Conservation (phyloP, 1,140 invertebrate genomes). For the Trachymyrmex septentrionalis region DNA sequence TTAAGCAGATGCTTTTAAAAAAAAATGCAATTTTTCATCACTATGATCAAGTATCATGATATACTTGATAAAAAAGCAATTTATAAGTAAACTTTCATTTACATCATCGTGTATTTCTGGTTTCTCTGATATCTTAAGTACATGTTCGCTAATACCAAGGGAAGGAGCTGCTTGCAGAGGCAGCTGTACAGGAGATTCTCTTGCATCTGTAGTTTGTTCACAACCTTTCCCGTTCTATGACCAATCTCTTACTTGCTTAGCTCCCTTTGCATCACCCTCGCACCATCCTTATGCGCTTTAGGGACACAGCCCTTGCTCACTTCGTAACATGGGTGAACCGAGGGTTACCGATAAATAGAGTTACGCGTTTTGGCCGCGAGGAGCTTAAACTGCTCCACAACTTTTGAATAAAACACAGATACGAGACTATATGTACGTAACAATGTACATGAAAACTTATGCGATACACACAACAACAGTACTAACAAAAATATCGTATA, state of each 20-base stretch:
- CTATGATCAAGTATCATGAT: not conserved
- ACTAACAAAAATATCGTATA: not conserved
- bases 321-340: conserved; percentile 37
- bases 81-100: conserved; percentile 23
- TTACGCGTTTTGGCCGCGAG: conserved; percentile 41
- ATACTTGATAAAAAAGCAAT: conserved; percentile 5
- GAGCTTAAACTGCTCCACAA: conserved; percentile 28
- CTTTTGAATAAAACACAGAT: conserved; percentile 38
- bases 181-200: conserved; percentile 36
- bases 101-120: not conserved
- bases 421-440: not conserved
- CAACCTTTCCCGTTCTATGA: conserved; percentile 23
- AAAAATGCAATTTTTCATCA: not conserved
- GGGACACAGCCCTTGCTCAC: conserved; percentile 38
- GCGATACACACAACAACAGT: too few relatives aligned
- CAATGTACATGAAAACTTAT: conserved; percentile 6
- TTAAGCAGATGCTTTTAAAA: not conserved
- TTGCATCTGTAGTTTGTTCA: conserved; percentile 36
- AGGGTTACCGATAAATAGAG: conserved; percentile 50
- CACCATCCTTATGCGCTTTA: conserved; percentile 35
- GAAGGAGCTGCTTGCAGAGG: not conserved
- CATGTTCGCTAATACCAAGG: not conserved
- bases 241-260: conserved; percentile 45
- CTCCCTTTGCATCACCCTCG: conserved; percentile 43
- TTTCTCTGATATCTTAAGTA: conserved; percentile 35